Evolutionary conservation across 2,888 invertebrate species (phyloP).

Genomic region (Phyto melanocephala): DNA sequence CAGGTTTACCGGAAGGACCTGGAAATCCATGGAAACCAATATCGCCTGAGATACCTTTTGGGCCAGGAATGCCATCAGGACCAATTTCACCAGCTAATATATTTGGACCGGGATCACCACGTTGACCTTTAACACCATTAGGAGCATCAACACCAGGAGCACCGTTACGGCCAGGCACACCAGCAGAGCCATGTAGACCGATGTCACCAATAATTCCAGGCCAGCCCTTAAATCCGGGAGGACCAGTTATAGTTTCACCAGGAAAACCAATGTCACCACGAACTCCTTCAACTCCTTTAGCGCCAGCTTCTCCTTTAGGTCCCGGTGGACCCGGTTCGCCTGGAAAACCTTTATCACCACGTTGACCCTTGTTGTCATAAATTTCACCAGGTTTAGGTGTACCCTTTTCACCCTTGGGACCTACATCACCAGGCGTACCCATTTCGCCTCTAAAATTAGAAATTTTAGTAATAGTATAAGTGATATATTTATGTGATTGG

Average conservation of each 20-base stretch:
- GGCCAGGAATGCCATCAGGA: conserved; percentile 77
- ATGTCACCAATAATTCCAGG: conserved; percentile 83
- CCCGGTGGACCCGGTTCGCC: conserved; percentile 82
- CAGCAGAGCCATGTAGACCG: conserved; percentile 83
- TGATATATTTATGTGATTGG: background rate
- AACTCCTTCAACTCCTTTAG: conserved; percentile 81
- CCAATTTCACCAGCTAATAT: conserved; percentile 78
- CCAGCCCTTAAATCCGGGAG: conserved; percentile 84
- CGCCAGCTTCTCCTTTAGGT: conserved; percentile 80
- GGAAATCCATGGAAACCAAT: conserved; percentile 80
- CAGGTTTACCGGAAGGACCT: conserved; percentile 79
- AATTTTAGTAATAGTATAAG: background rate
- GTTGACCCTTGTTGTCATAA: conserved; percentile 80
- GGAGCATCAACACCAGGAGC: conserved; percentile 76
- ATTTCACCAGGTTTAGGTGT: conserved; percentile 80
- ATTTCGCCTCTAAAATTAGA: conserved; percentile 77
- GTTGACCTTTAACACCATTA: conserved; percentile 78
- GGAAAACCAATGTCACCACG: conserved; percentile 80
- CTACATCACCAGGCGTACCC: conserved; percentile 78
- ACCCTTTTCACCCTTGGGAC: conserved; percentile 82
- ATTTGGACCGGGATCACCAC: conserved; percentile 78
- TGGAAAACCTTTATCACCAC: conserved; percentile 77
- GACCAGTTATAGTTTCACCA: conserved; percentile 80
- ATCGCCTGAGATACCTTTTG: conserved; percentile 79
- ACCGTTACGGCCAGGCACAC: conserved; percentile 80